Evolutionary conservation across 2,888 invertebrate genomes (phyloP), one percentile per base, ranked within the genome.

Genomic region (Philereme vetulata): DNA sequence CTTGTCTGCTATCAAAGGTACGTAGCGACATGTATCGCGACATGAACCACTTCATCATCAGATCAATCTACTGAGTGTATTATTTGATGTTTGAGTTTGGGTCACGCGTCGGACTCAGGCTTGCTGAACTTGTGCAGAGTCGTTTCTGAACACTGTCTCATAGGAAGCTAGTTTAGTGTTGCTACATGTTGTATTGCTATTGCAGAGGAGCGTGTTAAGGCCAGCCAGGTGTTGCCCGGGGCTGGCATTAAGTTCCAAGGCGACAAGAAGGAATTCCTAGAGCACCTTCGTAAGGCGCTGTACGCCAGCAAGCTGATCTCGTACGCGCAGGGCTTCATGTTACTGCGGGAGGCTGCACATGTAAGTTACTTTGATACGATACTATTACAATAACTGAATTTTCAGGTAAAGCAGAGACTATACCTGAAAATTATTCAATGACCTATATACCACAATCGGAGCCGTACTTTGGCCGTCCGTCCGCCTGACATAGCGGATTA

Each of bases 221-320:
- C 99, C 0, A 97, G 97, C 78, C 93, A 94, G 74, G 89, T 94
- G 10, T 92, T 99, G 34, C 93, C 94, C 3, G 98, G 97, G 0
- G 95, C 97, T 0, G 85, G 88, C 0, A 76, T 88, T 1, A 93
- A 93, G 61, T 95, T 94, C 76, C 86, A 93, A 0, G 96, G 96
- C 0, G 94, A 99, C 77, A 95, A 95, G 74, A 93, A 94, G 64
- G 89, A 94, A 69, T 98, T 99, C 81, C 85, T 99, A 32, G 95
- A 96, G 66, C 95, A 98, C 71, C 94, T 99, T 62, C 94, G 96
- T 72, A 93, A 97, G 92, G 99, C 99, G 0, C 92, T 99, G 10
- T 99, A 98, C 81, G 98, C 98, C 4, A 97, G 99, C 60, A 99
- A 99, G 91, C 98, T 99, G 64, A 98, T 99, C 55, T 99, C 99